Conservation (phyloP, 92 coral and sea anemone species). For the Phymanthus crucifer region DNA sequence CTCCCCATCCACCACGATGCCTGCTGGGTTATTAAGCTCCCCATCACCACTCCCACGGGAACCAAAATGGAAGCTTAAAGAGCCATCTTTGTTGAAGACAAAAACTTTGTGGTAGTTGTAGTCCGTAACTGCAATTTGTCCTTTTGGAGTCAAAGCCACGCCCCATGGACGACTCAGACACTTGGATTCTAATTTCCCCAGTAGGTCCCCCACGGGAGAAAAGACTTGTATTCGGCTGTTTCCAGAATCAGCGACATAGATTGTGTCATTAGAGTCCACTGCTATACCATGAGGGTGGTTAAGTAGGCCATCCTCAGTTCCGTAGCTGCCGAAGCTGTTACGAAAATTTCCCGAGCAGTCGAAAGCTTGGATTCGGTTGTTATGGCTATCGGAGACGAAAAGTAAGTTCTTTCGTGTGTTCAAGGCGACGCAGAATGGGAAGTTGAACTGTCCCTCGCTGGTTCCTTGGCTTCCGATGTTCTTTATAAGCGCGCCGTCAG, state of each 20-base stretch:
- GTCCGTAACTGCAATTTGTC: conserved; percentile 64
- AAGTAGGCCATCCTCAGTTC: conserved; percentile 59
- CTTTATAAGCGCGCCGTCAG: conserved; percentile 44
- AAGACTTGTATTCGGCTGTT: conserved; percentile 73
- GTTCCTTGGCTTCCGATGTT: conserved; percentile 64
- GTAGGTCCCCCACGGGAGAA: conserved; percentile 57
- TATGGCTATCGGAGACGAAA: conserved; percentile 69
- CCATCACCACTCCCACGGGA: conserved; percentile 71
- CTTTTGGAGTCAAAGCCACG: conserved; percentile 47
- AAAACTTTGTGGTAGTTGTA: conserved; percentile 67
- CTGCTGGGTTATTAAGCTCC: conserved; percentile 81
- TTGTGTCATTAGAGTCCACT: conserved; percentile 45
- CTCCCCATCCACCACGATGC: conserved; percentile 69
- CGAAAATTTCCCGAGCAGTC: conserved; percentile 63
- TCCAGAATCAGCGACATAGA: conserved; percentile 77
- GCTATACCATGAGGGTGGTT: conserved; percentile 81
- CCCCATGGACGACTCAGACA: conserved; percentile 78
- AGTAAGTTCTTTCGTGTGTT: conserved; percentile 45
- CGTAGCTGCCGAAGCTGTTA: conserved; percentile 59
- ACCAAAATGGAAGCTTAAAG: conserved; percentile 58
- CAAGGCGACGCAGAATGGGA: conserved; percentile 71
- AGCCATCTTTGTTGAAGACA: conserved; percentile 59
- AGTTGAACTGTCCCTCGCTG: conserved; percentile 57
- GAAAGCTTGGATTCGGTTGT: conserved; percentile 68
- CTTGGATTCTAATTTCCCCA: conserved; percentile 51